phyloP scores from a whole-genome alignment of 2,888 invertebrate genomes.

The Lasioglossum villosulum region DNA sequence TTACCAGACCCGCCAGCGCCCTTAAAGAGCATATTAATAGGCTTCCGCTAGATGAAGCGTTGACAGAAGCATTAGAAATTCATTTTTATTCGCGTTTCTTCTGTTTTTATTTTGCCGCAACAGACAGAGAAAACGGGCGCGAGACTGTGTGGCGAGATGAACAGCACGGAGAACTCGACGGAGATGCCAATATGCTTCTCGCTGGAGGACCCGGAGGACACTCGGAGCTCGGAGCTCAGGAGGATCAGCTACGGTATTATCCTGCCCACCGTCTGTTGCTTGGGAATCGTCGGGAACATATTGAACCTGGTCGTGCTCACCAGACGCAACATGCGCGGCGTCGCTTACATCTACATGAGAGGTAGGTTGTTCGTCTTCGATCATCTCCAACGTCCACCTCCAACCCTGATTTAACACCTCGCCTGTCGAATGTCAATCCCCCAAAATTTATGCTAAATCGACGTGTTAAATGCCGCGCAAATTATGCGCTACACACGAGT shows the following conservation, averaged over 20 bases:
- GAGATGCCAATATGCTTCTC: constrained; percentile 63
- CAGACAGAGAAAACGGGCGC: constrained; percentile 9
- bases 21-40: too few species aligned
- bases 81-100: too few species aligned
- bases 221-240: constrained; percentile 86
- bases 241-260: constrained; percentile 89
- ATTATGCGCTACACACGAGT: too few species aligned
- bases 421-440: too few species aligned
- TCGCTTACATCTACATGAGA: constrained; percentile 92
- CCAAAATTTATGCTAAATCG: too few species aligned
- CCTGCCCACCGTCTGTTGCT: constrained; percentile 89
- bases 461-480: too few species aligned
- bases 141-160: constrained; percentile 42
- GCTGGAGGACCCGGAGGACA: constrained; percentile 85
- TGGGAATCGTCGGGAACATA: constrained; percentile 92
- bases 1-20: too few species aligned
- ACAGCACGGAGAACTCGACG: constrained; percentile 58
- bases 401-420: too few species aligned
- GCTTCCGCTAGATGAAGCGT: too few species aligned
- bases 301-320: constrained; percentile 92
- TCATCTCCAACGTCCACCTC: too few species aligned
- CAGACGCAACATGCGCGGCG: constrained; percentile 91
- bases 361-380: constrained; percentile 85
- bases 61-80: too few species aligned
- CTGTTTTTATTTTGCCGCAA: too few species aligned